A percentile compares a stretch with the other conserved stretches of the same genome.
phyloP scores from a whole-genome alignment of 1,140 invertebrate species.

The Macrocentrus cingulum region DNA sequence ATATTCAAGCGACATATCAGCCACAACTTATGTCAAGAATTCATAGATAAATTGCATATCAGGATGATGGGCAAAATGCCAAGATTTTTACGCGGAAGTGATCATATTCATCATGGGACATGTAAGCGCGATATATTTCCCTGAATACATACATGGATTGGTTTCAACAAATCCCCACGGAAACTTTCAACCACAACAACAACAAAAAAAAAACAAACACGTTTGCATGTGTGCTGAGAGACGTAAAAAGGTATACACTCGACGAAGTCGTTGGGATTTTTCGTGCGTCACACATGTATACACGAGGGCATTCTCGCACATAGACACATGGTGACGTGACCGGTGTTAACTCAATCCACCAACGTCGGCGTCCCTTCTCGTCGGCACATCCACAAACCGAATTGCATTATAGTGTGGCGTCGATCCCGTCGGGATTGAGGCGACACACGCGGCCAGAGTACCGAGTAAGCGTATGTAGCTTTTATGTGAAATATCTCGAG shows the following conservation, averaged over 20 bases:
- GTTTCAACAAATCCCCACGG: too few species aligned
- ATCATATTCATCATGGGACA: not conserved
- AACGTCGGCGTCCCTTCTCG: not conserved
- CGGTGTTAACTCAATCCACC: slow-evolving; percentile 43
- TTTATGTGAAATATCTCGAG: slow-evolving; percentile 8
- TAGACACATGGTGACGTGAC: slow-evolving; percentile 26
- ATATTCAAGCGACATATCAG: too few species aligned
- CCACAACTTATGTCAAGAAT: not conserved
- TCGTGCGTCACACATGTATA: not conserved
- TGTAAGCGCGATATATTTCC: too few species aligned
- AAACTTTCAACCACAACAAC: not conserved
- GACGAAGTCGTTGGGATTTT: not conserved
- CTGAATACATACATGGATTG: too few species aligned
- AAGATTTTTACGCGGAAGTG: not conserved
- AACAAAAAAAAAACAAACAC: not conserved
- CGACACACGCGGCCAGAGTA: not conserved
- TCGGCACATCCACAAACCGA: slow-evolving; percentile 42
- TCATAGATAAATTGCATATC: not conserved
- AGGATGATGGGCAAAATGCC: too few species aligned
- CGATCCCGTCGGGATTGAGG: slow-evolving; percentile 17
- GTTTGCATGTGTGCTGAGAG: not conserved
- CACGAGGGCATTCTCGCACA: not conserved
- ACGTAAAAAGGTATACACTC: not conserved
- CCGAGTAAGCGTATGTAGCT: not conserved
- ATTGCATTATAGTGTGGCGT: slow-evolving; percentile 44